Evolutionary conservation across 2,797 vertebrate species (phyloP).

Genomic region (Enteromius unitaeniatus): DNA sequence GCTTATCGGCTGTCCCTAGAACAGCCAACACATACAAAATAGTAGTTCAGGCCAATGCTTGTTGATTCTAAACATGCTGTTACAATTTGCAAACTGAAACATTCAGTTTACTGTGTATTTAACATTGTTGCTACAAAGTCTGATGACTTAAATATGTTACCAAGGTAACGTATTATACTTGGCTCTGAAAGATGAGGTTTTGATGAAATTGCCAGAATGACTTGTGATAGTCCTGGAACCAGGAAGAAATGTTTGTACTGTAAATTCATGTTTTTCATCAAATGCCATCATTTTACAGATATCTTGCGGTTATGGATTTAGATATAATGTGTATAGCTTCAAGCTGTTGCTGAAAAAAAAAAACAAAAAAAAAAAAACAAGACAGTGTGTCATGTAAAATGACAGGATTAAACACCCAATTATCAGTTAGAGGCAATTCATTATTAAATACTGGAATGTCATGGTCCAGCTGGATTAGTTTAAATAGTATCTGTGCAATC

Average conservation of each 20-base stretch:
- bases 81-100: background rate
- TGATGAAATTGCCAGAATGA: constrained; percentile 2
- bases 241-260: background rate
- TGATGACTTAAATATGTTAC: constrained; percentile 3
- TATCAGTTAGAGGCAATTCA: no score
- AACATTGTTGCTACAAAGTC: constrained; percentile 4
- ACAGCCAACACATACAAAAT: background rate
- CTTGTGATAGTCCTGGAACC: constrained; percentile 10
- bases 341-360: background rate
- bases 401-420: no score
- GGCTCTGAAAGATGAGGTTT: constrained; percentile 2
- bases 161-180: constrained; percentile 23
- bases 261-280: background rate
- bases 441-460: no score
- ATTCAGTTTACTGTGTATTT: background rate
- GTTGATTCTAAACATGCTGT: background rate
- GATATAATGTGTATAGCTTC: background rate
- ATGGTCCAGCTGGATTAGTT: no score
- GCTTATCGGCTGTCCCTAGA: constrained; percentile 53
- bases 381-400: no score
- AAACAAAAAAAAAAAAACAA: no score
- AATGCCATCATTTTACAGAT: background rate
- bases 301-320: background rate
- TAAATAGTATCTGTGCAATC: no score
- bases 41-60: constrained; percentile 4